These are phyloP conservation scores for Neotoma lepida DNA, from an alignment of 2,113 vertebrate species.

Conservation along the genomic window DNA sequence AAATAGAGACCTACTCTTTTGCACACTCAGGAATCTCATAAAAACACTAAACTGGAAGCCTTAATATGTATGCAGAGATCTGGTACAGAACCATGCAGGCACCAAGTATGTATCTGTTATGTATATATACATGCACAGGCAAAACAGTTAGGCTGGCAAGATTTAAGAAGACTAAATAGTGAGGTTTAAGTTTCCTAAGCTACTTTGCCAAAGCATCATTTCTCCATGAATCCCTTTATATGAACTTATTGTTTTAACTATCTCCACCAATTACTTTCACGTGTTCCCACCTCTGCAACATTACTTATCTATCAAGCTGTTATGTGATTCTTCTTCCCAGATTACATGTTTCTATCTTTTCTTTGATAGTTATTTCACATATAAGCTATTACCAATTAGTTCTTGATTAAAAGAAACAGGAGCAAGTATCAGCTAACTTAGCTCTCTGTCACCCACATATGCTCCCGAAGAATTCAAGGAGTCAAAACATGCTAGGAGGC, in stretches of 20 bases:
- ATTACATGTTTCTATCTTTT: neutral
- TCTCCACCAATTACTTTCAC: neutral
- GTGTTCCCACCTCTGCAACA: neutral
- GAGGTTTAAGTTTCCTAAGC: neutral
- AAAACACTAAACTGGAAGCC: neutral
- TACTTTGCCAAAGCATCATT: slow-evolving; percentile 4
- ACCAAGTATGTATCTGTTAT: no score
- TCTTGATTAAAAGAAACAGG: slow-evolving; percentile 48
- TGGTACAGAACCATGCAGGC: neutral
- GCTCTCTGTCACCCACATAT: neutral
- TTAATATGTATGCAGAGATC: neutral
- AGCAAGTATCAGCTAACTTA: neutral
- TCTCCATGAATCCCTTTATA: slow-evolving; percentile 26
- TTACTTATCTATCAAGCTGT: neutral
- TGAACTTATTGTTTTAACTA: neutral
- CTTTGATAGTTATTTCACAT: slow-evolving; percentile 11
- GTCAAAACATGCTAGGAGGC: neutral
- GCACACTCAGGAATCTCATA: neutral
- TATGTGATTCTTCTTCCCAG: neutral
- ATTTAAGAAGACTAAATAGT: neutral
- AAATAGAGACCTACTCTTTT: neutral
- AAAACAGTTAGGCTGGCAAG: neutral
- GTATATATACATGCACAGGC: neutral
- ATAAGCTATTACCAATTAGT: neutral
- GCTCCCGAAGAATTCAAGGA: neutral